Evolutionary conservation across 92 coral and sea anemone genomes (phyloP), one percentile per base, ranked within the genome.

Genomic region (Palythoa caribaeorum): DNA sequence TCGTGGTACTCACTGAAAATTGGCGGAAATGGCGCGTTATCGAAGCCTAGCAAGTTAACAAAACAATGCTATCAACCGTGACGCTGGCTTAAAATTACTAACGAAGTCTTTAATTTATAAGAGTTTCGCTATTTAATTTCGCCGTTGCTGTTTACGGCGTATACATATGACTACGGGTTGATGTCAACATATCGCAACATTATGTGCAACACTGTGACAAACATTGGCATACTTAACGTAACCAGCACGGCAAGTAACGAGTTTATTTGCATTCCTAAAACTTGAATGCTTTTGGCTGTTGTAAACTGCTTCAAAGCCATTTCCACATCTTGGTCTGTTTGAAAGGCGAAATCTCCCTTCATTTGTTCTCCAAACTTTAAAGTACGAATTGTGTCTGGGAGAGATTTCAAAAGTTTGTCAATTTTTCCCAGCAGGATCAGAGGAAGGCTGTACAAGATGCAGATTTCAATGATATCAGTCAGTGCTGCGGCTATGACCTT

Each of bases 401-500:
- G 89, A 50, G 66, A 55, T 20, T 36, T 88, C 76, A 94, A 60
- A 9, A 80, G 83, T 37, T 94, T 89, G 86, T 92, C 81, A 55
- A 91, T 57, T 83, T 91, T 93, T 7, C 95, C 95, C 76, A 94
- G 37, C 53, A 91, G 78, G 10, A 91, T 76, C 40, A 94, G 52
- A 0, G 98, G 98, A 9, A 92, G 90, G 90, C 92, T 91, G 92
- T 91, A 94, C 68, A 94, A 60, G 28, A 94, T 91, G 19, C 86
- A n/a, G 73, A 93, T 76, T 80, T 93, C 93, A 53, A 92, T 85
- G 52, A 90, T 38, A 73, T 83, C 93, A 13, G 53, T 84, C 37
- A 90, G 5, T 28, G 84, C 81, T 35, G 81, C 78, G 6, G 89
- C 4, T 8, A 59, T n/a, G 10, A 94, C 86, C 80, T 70, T 94